A percentile compares a stretch with the other conserved stretches of the same genome.
These are phyloP conservation scores for Machimus rusticus DNA, from an alignment of 2,888 invertebrate species.

Conservation along the genomic window DNA sequence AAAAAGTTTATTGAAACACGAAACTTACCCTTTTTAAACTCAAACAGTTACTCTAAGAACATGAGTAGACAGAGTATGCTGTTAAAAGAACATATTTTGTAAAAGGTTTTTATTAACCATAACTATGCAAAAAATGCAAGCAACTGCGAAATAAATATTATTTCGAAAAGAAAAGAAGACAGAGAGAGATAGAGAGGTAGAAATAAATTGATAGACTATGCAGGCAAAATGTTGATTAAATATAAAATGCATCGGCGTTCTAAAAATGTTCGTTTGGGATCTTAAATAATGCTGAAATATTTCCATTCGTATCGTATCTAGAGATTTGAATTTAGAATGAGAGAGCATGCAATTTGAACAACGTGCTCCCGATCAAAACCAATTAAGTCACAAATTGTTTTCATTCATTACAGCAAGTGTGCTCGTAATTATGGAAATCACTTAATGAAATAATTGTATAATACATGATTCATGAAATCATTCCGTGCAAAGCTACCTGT, in stretches of 20 bases:
- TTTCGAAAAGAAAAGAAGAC: not conserved
- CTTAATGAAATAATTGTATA: constrained; percentile 21
- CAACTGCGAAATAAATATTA: constrained; percentile 1
- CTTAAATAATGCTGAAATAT: constrained; percentile 14
- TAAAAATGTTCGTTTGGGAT: not conserved
- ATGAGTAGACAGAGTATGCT: not conserved
- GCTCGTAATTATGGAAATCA: constrained; percentile 30
- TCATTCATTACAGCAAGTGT: constrained; percentile 27
- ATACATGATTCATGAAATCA: constrained; percentile 10
- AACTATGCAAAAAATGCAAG: constrained; percentile 2
- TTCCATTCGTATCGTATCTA: constrained; percentile 15
- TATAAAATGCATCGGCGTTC: not conserved
- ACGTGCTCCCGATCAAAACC: constrained; percentile 29
- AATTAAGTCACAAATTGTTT: constrained; percentile 5
- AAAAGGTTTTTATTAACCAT: not conserved
- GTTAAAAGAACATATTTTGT: not conserved
- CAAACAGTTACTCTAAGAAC: not conserved
- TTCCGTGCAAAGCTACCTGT: constrained; percentile 35
- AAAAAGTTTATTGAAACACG: not conserved
- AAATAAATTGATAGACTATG: not conserved
- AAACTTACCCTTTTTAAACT: not conserved
- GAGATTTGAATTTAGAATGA: constrained; percentile 15
- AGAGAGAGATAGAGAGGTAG: not conserved
- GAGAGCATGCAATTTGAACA: constrained; percentile 35
- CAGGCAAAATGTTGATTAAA: not conserved